These are phyloP conservation scores for Agrochola circellaris DNA, from an alignment of 2,888 invertebrate species.

Conservation along the genomic window DNA sequence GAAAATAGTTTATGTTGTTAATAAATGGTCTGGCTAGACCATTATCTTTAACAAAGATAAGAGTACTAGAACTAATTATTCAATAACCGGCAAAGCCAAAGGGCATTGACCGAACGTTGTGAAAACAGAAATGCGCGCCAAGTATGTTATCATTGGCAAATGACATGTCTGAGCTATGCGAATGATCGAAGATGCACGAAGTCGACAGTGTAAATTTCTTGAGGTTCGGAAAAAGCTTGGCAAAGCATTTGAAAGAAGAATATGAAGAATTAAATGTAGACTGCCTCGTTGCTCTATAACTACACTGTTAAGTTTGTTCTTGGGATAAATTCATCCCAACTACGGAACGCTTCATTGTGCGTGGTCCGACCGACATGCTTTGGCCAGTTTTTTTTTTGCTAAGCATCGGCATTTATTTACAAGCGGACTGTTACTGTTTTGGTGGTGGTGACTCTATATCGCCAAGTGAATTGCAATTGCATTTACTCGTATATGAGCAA, in stretches of 20 bases:
- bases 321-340: too few species aligned
- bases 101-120: constrained; percentile 47
- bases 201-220: constrained; percentile 8
- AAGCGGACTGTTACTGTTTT: too few species aligned
- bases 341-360: too few species aligned
- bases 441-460: too few species aligned
- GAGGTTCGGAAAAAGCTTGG: constrained; percentile 20
- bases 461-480: too few species aligned
- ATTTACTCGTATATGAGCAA: not conserved
- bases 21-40: constrained; percentile 2
- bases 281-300: too few species aligned
- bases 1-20: not conserved
- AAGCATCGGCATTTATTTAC: too few species aligned
- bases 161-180: constrained; percentile 31
- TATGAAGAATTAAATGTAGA: constrained; percentile 4
- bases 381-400: too few species aligned
- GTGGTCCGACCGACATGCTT: too few species aligned
- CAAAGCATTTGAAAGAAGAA: constrained; percentile 24
- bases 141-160: constrained; percentile 47
- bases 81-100: constrained; percentile 44
- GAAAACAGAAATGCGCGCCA: constrained; percentile 49
- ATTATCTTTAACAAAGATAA: constrained; percentile 26
- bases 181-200: constrained; percentile 30
- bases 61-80: constrained; percentile 31
- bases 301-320: too few species aligned